Evolutionary conservation across 2,888 invertebrate species (phyloP), one percentile per base, ranked within the genome.

Genomic region (Pasiphila rectangulata): DNA sequence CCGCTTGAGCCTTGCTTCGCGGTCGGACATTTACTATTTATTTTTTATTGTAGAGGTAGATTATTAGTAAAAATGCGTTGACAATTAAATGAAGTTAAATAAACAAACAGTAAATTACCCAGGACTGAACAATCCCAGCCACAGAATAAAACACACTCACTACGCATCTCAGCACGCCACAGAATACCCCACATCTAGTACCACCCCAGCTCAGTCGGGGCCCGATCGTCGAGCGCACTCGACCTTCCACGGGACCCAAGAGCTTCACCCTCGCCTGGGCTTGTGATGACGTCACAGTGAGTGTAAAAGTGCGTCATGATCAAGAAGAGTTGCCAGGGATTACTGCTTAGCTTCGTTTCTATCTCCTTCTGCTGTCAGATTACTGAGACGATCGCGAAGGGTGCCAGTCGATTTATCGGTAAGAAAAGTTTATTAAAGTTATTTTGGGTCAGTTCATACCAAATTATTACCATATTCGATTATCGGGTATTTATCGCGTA

Each of bases 331-430:
- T 86, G 79, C 66, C 87, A 88, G 69, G 84, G 87, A 60, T 74
- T 87, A 62, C 78, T 88, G 69, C 67, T 87, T 53, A 87, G 87
- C 74, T 83, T 87, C 59, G 67, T 87, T 64, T 87, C 88, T 27
- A 83, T 88, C 56, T 85, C 88, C 56, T 83, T 88, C 64, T 86
- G 87, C 72, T 88, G 88, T 67, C 88, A 88, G 60, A 75, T 88
- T 12, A 83, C 79, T 47, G 87, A 87, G 72, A 87, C 85, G 65
- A 76, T 86, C 72, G 87, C 88, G 9, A 87, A 87, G 55, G 86
- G 86, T 57, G 86, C 88, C 17, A 87, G 86, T 64, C 72, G 87
- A 60, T 87, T 79, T 64, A 86, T 86, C 54, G 87, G 88, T 87
- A 54, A 83, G 84, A 15, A 27, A 37, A 38, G 30, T 44, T 44